Evolutionary conservation across 2,797 vertebrate species (phyloP).

Genomic region (Acanthis flammea): DNA sequence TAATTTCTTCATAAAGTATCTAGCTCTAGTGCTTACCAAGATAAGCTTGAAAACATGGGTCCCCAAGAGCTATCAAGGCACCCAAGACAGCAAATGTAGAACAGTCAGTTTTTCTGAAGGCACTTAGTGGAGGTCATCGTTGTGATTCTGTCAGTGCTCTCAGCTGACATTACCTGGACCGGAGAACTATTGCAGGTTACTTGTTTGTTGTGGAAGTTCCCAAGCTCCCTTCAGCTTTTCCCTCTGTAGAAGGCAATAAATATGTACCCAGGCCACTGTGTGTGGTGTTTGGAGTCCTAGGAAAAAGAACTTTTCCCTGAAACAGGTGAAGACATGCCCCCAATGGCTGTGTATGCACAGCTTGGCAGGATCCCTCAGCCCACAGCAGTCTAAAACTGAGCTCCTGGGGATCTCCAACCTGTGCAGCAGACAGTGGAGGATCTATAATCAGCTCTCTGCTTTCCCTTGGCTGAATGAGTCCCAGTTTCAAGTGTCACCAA

Average conservation of each 20-base stretch:
- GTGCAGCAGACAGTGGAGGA: background rate
- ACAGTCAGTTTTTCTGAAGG: background rate
- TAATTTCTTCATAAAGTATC: background rate
- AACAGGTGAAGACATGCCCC: background rate
- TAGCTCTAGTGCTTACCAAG: background rate
- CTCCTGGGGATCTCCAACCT: background rate
- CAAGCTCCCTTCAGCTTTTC: background rate
- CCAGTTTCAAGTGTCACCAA: background rate
- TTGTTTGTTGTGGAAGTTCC: background rate
- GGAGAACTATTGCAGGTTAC: background rate
- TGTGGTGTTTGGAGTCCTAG: background rate
- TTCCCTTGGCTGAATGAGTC: background rate
- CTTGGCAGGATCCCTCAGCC: background rate
- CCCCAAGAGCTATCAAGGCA: background rate
- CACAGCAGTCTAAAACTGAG: background rate
- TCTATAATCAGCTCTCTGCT: background rate
- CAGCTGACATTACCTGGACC: background rate
- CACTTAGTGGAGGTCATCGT: rapidly evolving
- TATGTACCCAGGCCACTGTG: background rate
- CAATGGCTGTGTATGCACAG: background rate
- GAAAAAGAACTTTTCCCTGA: background rate
- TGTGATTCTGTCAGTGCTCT: background rate
- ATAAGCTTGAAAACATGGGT: background rate
- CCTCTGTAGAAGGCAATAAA: background rate
- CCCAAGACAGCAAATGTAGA: background rate